A percentile compares a stretch with the other conserved stretches of the same genome.
These are phyloP conservation scores for Neodiprion pinetum DNA, from an alignment of 1,140 invertebrate species.

Conservation along the genomic window DNA sequence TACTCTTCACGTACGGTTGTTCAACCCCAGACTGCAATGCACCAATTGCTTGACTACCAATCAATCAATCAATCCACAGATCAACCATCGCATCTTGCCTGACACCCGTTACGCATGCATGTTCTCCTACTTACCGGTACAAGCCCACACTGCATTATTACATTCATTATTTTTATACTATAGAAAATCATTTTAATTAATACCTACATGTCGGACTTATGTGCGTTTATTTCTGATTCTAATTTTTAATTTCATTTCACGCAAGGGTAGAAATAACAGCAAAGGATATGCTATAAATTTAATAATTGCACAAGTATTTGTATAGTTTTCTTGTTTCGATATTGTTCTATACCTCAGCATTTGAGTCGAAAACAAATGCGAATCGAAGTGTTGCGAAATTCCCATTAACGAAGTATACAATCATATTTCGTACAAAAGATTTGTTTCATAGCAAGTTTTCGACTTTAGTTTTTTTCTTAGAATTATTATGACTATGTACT, in stretches of 20 bases:
- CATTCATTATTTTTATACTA: constrained; percentile 1
- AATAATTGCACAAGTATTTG: too few species aligned
- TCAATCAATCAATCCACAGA: constrained; percentile 41
- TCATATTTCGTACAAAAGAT: too few species aligned
- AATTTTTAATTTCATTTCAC: not conserved
- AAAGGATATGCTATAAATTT: too few species aligned
- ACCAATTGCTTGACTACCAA: constrained; percentile 44
- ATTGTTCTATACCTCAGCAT: too few species aligned
- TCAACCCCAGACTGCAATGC: constrained; percentile 47
- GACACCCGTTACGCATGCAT: constrained; percentile 44
- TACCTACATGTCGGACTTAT: not conserved
- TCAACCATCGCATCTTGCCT: constrained; percentile 42
- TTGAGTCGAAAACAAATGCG: too few species aligned
- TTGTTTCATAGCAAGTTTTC: too few species aligned
- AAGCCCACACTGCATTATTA: constrained; percentile 24
- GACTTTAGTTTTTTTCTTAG: too few species aligned
- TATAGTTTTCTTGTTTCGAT: too few species aligned
- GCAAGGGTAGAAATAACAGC: too few species aligned
- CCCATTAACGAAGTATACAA: too few species aligned
- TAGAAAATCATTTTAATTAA: not conserved
- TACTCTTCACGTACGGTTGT: constrained; percentile 43
- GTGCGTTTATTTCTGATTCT: not conserved
- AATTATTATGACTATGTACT: too few species aligned
- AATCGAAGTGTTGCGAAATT: too few species aligned
- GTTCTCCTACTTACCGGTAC: constrained; percentile 31